Evolutionary conservation across 2,113 vertebrate species (phyloP), one percentile per base, ranked within the genome.

Genomic region (Zeus faber): DNA sequence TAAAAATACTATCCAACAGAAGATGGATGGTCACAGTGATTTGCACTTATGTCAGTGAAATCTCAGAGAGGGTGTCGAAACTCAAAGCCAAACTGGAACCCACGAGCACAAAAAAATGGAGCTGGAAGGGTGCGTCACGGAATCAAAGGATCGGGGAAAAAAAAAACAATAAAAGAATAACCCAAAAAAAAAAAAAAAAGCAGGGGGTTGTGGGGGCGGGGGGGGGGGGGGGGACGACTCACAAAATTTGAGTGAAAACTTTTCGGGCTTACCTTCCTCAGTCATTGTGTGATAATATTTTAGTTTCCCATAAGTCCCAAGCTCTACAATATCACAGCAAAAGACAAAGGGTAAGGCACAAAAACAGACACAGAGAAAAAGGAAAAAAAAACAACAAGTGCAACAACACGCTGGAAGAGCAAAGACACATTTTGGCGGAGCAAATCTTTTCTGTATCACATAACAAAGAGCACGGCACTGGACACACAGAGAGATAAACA

Each of bases 221-320:
- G n/a, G n/a, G n/a, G n/a, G n/a, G n/a, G n/a, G n/a, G n/a, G 5
- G 16, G 13, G 10, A 4, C 22, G 20, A 24, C 22, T 20, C 7
- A 43, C 10, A 45, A 23, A 39, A 40, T 40, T 88, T 86, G 85
- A 90, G 86, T 89, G 89, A 89, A 94, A 91, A 90, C 73, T 37
- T 35, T 76, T 77, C 21, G 18, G 85, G 91, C 95, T 98, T 98
- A 98, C 95, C 95, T 98, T 97, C 94, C 92, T 97, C 93, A 89
- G 94, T 97, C 93, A 98, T 98, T 96, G 95, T 94, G 93, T 96
- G 94, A 98, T 98, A 96, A 96, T 95, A 98, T 95, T 96, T 98
- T 94, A 97, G 94, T 88, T 98, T 98, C 93, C 95, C 95, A 94
- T 96, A 98, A 92, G 95, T 93, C 91, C 94, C 95, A 93, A 97